Evolutionary conservation across 2,888 invertebrate genomes (phyloP).

Genomic region (Metacarcinus magister): DNA sequence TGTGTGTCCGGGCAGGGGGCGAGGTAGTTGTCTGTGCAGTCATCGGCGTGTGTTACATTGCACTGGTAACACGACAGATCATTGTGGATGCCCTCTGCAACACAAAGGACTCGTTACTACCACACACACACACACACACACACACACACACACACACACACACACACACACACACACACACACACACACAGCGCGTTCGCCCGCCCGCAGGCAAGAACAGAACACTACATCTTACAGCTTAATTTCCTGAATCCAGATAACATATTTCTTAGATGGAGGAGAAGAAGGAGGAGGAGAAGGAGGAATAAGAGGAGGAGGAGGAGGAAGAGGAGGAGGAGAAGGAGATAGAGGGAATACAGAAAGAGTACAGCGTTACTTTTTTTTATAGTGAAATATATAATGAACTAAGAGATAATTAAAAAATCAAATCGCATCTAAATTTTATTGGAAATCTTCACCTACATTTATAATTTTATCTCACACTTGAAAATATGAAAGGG

Average conservation of each 20-base stretch:
- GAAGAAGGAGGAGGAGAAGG: not conserved
- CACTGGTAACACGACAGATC: conserved; percentile 76
- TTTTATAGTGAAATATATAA: not conserved
- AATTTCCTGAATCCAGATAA: conserved; percentile 27
- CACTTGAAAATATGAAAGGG: too few relatives aligned
- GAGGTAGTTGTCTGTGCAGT: conserved; percentile 61
- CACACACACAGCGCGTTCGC: not conserved
- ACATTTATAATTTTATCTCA: too few relatives aligned
- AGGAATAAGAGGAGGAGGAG: conserved; percentile 51
- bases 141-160: conserved; percentile 59
- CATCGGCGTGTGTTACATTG: conserved; percentile 59
- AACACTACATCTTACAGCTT: not conserved
- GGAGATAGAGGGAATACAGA: not conserved
- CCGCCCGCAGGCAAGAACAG: not conserved
- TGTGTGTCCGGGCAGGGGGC: conserved; percentile 64
- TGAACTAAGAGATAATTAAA: not conserved
- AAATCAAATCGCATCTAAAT: too few relatives aligned
- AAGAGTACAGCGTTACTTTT: not conserved
- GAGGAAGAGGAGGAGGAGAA: conserved; percentile 34
- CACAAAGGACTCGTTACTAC: not conserved
- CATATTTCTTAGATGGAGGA: not conserved
- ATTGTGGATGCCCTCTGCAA: conserved; percentile 60
- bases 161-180: conserved; percentile 57
- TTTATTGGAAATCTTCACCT: too few relatives aligned
- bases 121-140: not conserved